Evolutionary conservation across 2,888 invertebrate genomes (phyloP), one percentile per base, ranked within the genome.

Genomic region (Spodoptera picta): DNA sequence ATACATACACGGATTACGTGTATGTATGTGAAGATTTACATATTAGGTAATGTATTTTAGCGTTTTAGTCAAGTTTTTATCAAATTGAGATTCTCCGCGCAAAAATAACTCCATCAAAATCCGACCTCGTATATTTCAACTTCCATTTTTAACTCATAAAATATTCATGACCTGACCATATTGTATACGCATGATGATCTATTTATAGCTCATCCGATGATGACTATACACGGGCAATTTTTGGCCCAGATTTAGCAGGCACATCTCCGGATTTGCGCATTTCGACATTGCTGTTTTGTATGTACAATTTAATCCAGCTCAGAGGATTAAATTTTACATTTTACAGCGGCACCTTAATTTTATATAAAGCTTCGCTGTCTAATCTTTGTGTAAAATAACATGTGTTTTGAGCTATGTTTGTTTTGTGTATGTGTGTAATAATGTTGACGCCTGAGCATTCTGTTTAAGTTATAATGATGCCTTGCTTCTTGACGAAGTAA

Each of bases 321-420:
- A 57, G 45, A 27, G 77, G 76, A 74, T 77, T 76, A 75, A 48
- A 75, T 66, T 73, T 58, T 65, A 75, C 70, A 65, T 75, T 62
- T 64, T 62, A 64, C 62, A 64, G 43, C 19, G 57, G 23, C 14
- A 59, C 62, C 56, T 74, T 64, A 67, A 73, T 67, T 63, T 70
- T 70, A 41, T 59, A 73, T 65, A 65, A 61, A 73, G 69, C 65
- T 48, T 53, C 59, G 58, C 58, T 45, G 42, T 73, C 59, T 73
- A 63, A 73, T 63, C 58, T 63, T 31, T 48, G 62, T 71, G 70
- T 52, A 59, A 27, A 51, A 55, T 60, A 63, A 61, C 66, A 61
- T 54, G 36, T 72, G 72, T 66, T 51, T 23, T 43, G 59, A 70
- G 14, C 53, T 68, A 45, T 11, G 47, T 36, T 6, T 54, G 45